These are phyloP conservation scores for Lasiurus cinereus DNA, from an alignment of 2,113 vertebrate genomes.

Conservation along the genomic window DNA sequence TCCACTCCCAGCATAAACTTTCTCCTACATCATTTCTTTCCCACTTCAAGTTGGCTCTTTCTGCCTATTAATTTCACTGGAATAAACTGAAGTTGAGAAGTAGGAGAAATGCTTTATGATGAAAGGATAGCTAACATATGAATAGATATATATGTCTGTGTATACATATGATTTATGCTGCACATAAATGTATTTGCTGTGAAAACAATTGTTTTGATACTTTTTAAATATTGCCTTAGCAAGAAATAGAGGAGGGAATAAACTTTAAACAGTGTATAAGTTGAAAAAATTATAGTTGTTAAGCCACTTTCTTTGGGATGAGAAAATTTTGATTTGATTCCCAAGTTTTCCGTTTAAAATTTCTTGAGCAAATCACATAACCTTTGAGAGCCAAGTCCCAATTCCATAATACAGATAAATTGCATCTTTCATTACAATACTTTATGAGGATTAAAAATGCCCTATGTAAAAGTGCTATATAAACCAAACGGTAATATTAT, in stretches of 20 bases:
- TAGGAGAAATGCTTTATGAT: not conserved
- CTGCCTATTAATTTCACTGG: not conserved
- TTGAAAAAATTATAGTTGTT: not conserved
- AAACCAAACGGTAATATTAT: not conserved
- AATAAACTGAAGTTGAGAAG: not conserved
- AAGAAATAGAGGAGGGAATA: not conserved
- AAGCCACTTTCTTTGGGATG: fast-evolving
- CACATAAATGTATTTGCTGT: too few relatives aligned
- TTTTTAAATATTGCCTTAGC: not conserved
- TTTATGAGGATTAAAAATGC: not conserved
- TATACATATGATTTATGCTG: not conserved
- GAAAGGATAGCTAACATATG: not conserved
- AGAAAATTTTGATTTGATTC: not conserved
- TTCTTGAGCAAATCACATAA: not conserved
- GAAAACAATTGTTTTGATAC: not conserved
- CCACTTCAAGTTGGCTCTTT: not conserved
- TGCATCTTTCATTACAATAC: not conserved
- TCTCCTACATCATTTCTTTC: not conserved
- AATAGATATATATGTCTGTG: not conserved
- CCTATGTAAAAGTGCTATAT: not conserved
- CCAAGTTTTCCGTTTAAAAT: not conserved
- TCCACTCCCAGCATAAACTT: not conserved
- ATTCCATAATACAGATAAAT: not conserved
- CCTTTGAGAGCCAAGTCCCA: not conserved
- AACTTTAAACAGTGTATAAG: not conserved